These are phyloP conservation scores for Drosophila nikananu DNA, from an alignment of 1,140 invertebrate species.

Conservation along the genomic window DNA sequence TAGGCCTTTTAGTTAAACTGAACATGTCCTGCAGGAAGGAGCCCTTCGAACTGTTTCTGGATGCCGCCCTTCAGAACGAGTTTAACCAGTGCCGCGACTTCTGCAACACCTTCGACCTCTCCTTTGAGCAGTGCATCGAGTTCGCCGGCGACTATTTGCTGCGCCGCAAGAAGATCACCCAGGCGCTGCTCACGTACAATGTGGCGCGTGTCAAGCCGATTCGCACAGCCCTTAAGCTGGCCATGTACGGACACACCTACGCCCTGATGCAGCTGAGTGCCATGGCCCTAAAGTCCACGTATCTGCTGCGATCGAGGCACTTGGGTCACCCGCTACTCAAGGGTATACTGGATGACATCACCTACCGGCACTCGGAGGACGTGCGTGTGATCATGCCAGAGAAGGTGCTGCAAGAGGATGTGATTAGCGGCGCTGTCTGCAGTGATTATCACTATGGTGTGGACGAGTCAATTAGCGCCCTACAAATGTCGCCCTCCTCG, in stretches of 20 bases:
- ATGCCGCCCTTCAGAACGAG: conserved; percentile 80
- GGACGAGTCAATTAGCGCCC: conserved; percentile 76
- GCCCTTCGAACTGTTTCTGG: conserved; percentile 89
- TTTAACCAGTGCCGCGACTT: conserved; percentile 83
- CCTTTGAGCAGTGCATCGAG: conserved; percentile 90
- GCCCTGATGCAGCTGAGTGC: conserved; percentile 87
- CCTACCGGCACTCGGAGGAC: conserved; percentile 80
- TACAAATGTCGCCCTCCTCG: conserved; percentile 84
- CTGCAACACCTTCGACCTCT: conserved; percentile 88
- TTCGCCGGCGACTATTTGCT: conserved; percentile 90
- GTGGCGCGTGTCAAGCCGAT: conserved; percentile 90
- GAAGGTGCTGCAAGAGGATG: conserved; percentile 21
- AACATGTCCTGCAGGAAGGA: conserved; percentile 83
- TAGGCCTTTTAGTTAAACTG: neutral
- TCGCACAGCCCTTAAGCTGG: conserved; percentile 91
- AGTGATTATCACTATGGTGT: conserved; percentile 81
- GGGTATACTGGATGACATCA: conserved; percentile 64
- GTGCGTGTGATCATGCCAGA: conserved; percentile 66
- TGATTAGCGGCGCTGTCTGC: conserved; percentile 65
- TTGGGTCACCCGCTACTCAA: conserved; percentile 70
- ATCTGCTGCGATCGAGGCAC: conserved; percentile 72
- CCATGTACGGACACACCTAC: conserved; percentile 89
- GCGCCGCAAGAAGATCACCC: conserved; percentile 88
- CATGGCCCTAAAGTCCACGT: conserved; percentile 80
- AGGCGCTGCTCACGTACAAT: conserved; percentile 90